Conservation (phyloP, 2,888 invertebrate genomes). For the Adela reaumurella region DNA sequence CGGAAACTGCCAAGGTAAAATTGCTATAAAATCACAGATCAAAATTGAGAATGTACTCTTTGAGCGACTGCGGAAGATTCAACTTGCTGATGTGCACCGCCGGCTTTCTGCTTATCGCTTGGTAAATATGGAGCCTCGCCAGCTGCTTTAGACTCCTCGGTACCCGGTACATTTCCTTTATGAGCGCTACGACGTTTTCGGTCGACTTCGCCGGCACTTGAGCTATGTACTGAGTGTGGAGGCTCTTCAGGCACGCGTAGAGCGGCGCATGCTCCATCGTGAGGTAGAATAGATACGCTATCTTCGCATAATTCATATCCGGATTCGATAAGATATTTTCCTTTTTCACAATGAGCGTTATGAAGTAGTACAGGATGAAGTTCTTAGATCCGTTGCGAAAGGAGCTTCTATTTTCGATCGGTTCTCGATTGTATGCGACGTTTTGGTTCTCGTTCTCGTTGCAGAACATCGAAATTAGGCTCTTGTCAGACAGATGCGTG, state of each 20-base stretch:
- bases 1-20: no score
- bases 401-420: slow-evolving; percentile 42
- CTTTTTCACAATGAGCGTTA: slow-evolving; percentile 66
- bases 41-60: slow-evolving; percentile 67
- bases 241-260: slow-evolving; percentile 65
- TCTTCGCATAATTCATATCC: slow-evolving; percentile 59
- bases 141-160: slow-evolving; percentile 72
- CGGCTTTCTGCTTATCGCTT: slow-evolving; percentile 59
- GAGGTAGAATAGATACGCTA: slow-evolving; percentile 62
- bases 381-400: slow-evolving; percentile 56
- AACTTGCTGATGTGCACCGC: slow-evolving; percentile 64
- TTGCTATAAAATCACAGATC: slow-evolving; percentile 31
- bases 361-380: slow-evolving; percentile 66
- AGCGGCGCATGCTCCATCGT: slow-evolving; percentile 67
- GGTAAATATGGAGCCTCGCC: slow-evolving; percentile 65
- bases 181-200: slow-evolving; percentile 58
- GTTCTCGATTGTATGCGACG: slow-evolving; percentile 13
- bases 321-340: slow-evolving; percentile 61
- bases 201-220: slow-evolving; percentile 61
- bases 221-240: slow-evolving; percentile 61
- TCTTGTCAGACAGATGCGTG: slow-evolving; percentile 48
- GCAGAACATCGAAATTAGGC: slow-evolving; percentile 22
- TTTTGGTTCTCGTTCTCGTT: slow-evolving; percentile 10
- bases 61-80: slow-evolving; percentile 64
- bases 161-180: slow-evolving; percentile 60